Conservation (phyloP, 2,888 invertebrate genomes). For the Volucella zonaria region DNA sequence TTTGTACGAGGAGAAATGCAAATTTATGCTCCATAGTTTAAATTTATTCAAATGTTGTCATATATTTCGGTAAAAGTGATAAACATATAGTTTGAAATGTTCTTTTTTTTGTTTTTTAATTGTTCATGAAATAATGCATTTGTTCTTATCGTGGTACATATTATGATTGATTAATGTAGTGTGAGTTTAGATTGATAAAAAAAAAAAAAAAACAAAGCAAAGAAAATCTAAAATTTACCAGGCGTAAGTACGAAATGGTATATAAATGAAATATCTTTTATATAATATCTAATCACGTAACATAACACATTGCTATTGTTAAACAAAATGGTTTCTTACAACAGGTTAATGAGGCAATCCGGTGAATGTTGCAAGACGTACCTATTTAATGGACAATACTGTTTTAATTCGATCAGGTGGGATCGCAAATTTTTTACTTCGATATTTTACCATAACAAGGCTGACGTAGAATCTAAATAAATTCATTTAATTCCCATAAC, state of each 20-base stretch:
- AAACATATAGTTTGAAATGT: constrained; percentile 66
- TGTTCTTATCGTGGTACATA: constrained; percentile 57
- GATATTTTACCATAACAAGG: background rate
- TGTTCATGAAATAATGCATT: constrained; percentile 39
- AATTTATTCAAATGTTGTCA: constrained; percentile 41
- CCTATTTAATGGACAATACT: constrained; percentile 25
- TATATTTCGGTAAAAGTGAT: constrained; percentile 69
- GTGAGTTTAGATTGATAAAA: constrained; percentile 64
- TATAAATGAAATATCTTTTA: constrained; percentile 81
- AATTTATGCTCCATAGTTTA: constrained; percentile 10
- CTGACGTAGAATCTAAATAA: background rate
- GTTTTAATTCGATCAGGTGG: constrained; percentile 33
- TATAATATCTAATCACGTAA: constrained; percentile 64
- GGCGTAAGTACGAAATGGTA: constrained; percentile 82
- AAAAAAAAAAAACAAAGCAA: constrained; percentile 6
- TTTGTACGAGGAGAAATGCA: constrained; percentile 7
- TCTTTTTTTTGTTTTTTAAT: background rate
- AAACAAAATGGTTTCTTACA: constrained; percentile 72
- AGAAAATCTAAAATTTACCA: constrained; percentile 67
- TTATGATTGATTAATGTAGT: constrained; percentile 51
- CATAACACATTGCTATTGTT: constrained; percentile 62
- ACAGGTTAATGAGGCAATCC: constrained; percentile 67
- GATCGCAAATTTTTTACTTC: background rate
- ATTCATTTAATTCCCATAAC: too few relatives aligned
- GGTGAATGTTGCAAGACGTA: constrained; percentile 62